Evolutionary conservation across 2,113 vertebrate species (phyloP).

Genomic region (Alectura lathami): DNA sequence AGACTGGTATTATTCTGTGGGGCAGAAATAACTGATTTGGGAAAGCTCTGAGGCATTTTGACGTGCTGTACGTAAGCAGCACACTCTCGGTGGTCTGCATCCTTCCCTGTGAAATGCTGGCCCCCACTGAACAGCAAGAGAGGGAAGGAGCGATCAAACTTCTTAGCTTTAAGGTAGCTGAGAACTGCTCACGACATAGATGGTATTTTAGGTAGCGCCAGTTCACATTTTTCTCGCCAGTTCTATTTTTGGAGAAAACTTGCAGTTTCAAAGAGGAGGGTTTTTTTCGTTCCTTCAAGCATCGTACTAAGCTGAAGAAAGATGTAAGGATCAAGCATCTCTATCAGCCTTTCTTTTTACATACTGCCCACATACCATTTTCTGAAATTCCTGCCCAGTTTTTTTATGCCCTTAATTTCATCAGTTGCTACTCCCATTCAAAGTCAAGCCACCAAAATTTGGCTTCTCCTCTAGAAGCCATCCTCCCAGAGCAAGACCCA

Average conservation of each 20-base stretch:
- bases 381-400: neutral
- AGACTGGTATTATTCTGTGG: neutral
- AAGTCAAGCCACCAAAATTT: neutral
- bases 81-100: neutral
- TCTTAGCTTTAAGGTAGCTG: neutral
- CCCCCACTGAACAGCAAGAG: neutral
- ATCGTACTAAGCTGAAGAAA: neutral
- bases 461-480: neutral
- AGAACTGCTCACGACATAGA: neutral
- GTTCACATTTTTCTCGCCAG: slow-evolving; percentile 33
- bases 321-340: neutral
- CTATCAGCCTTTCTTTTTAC: neutral
- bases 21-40: neutral
- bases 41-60: neutral
- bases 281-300: neutral
- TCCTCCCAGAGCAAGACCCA: neutral
- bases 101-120: neutral
- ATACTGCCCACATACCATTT: neutral
- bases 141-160: neutral
- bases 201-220: slow-evolving; percentile 33
- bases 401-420: neutral
- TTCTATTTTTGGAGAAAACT: slow-evolving; percentile 48
- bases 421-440: neutral
- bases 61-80: neutral
- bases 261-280: neutral